A percentile compares a stretch with the other conserved stretches of the same genome.
phyloP scores from a whole-genome alignment of 2,113 vertebrate species.

The Coreoperca whiteheadi region DNA sequence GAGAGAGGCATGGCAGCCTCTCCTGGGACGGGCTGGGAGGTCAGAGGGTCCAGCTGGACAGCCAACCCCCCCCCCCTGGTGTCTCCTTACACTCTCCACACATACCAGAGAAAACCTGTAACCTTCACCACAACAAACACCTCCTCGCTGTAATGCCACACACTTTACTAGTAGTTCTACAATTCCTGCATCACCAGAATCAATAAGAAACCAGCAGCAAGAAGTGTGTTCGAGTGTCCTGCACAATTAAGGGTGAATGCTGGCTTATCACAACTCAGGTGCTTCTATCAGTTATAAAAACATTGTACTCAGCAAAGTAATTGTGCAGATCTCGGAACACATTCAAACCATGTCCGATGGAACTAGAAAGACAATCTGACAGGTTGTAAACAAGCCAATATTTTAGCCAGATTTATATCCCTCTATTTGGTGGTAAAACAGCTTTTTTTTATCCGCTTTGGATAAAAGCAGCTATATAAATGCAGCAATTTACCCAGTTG shows the following conservation, averaged over 20 bases:
- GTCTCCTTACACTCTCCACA: conserved; percentile 59
- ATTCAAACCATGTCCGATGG: neutral
- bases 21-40: conserved; percentile 4
- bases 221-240: neutral
- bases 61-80: conserved; percentile 1
- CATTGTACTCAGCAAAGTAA: neutral
- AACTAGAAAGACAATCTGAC: neutral
- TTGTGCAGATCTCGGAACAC: neutral
- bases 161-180: neutral
- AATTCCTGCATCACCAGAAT: neutral
- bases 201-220: neutral
- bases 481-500: neutral
- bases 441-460: too few relatives aligned
- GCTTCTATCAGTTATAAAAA: conserved; percentile 1
- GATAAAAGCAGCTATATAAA: neutral
- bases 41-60: conserved; percentile 35
- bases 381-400: neutral
- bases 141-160: neutral
- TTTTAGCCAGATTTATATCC: neutral
- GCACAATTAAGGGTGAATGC: neutral
- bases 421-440: neutral
- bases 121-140: conserved; percentile 38
- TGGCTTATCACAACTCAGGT: neutral
- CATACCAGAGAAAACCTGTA: conserved; percentile 60
- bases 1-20: neutral